Evolutionary conservation across 2,888 invertebrate genomes (phyloP).

Genomic region (Hydroisotoma schaefferi): DNA sequence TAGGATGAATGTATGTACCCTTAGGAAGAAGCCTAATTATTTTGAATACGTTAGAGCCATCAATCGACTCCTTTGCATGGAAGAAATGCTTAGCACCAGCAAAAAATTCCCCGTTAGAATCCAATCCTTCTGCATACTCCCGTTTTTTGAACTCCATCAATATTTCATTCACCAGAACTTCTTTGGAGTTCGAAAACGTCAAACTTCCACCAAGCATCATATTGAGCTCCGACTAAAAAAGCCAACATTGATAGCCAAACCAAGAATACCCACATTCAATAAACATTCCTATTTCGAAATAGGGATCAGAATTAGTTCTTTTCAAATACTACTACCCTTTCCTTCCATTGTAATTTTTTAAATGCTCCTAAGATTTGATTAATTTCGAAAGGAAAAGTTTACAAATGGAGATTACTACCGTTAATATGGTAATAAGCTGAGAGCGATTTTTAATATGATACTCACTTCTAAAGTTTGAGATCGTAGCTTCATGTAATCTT

Average conservation of each 20-base stretch:
- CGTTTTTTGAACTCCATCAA: conserved; percentile 45
- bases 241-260: too few species aligned
- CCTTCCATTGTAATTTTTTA: too few species aligned
- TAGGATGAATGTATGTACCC: too few species aligned
- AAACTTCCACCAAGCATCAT: conserved; percentile 34
- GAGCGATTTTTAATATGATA: background rate
- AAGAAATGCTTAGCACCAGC: conserved; percentile 67
- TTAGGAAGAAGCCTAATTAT: conserved; percentile 70
- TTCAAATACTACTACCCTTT: too few species aligned
- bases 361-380: too few species aligned
- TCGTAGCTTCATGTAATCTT: conserved; percentile 34
- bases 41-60: conserved; percentile 62
- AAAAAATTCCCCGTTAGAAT: conserved; percentile 53
- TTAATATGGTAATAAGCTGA: too few species aligned
- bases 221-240: conserved; percentile 20
- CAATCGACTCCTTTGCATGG: conserved; percentile 59
- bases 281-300: too few species aligned
- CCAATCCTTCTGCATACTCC: conserved; percentile 45
- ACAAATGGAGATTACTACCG: too few species aligned
- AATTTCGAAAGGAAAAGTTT: too few species aligned
- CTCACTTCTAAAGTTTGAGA: conserved; percentile 24
- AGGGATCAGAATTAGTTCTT: too few species aligned
- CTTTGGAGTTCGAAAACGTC: conserved; percentile 25
- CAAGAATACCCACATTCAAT: too few species aligned
- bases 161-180: conserved; percentile 43